These are phyloP conservation scores for Zaprionus lachaisei DNA, from an alignment of 1,140 invertebrate species.

Conservation along the genomic window DNA sequence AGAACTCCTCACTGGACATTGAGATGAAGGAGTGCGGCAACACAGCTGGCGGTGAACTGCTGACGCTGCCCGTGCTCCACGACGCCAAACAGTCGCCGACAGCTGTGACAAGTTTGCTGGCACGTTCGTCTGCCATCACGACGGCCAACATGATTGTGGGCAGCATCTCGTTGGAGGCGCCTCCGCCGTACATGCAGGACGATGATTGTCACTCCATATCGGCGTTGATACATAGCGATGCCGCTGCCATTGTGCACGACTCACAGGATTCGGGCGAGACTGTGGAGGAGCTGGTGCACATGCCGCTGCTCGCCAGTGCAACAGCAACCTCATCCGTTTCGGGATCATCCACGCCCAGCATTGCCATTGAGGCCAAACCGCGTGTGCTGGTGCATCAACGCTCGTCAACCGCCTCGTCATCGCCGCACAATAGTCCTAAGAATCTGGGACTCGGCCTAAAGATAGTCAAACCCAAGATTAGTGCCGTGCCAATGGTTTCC, in stretches of 20 bases:
- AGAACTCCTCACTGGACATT: constrained; percentile 58
- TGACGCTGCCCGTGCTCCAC: constrained; percentile 61
- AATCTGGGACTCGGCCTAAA: constrained; percentile 65
- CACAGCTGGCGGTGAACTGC: constrained; percentile 60
- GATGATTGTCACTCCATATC: constrained; percentile 62
- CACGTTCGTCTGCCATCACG: constrained; percentile 69
- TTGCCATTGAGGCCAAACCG: constrained; percentile 85
- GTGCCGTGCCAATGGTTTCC: constrained; percentile 90
- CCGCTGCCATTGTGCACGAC: constrained; percentile 58
- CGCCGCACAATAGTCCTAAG: constrained; percentile 85
- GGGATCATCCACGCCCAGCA: constrained; percentile 62
- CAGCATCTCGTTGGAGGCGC: constrained; percentile 80
- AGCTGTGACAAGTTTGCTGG: constrained; percentile 65
- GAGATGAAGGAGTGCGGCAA: constrained; percentile 74
- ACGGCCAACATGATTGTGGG: constrained; percentile 79
- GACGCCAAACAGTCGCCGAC: constrained; percentile 63
- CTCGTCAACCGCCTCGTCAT: constrained; percentile 85
- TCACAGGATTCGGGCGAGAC: constrained; percentile 80
- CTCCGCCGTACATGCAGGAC: constrained; percentile 78
- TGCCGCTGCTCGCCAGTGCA: constrained; percentile 56
- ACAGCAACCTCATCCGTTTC: constrained; percentile 62
- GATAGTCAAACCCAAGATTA: constrained; percentile 86
- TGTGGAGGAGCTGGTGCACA: constrained; percentile 75
- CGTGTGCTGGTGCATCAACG: constrained; percentile 85
- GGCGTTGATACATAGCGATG: constrained; percentile 63